These are phyloP conservation scores for Carcharodon carcharias DNA, from an alignment of 2,797 vertebrate species.

Conservation along the genomic window DNA sequence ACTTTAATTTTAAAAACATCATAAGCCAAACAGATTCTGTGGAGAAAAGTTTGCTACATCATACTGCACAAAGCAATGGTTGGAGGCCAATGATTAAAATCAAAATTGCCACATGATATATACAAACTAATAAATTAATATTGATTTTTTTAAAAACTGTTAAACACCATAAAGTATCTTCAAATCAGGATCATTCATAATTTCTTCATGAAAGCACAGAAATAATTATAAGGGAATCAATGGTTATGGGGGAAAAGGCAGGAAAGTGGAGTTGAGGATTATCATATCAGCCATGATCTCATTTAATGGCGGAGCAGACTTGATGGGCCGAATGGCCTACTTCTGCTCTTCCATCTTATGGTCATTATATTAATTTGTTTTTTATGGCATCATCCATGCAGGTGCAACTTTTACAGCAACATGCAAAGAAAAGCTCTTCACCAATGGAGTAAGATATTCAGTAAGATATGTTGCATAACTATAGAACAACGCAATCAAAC, in stretches of 20 bases:
- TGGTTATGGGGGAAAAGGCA: no score
- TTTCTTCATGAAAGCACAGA: not conserved
- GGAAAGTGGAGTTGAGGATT: no score
- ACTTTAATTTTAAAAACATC: not conserved
- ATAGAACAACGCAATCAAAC: not conserved
- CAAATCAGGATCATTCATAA: not conserved
- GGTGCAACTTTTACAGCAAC: not conserved
- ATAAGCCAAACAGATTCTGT: not conserved
- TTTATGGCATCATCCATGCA: not conserved
- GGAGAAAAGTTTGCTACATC: not conserved
- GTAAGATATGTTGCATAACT: not conserved
- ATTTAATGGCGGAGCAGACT: no score
- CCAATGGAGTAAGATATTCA: not conserved
- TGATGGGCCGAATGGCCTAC: no score
- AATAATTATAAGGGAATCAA: not conserved
- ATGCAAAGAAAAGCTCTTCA: not conserved
- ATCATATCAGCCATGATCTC: no score
- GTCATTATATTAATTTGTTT: not conserved
- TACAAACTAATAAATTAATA: not conserved
- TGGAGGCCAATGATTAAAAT: not conserved
- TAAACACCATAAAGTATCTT: not conserved
- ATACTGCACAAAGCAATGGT: not conserved
- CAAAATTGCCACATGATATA: not conserved
- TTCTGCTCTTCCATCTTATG: no score
- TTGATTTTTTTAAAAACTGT: not conserved